Evolutionary conservation across 2,797 vertebrate species (phyloP).

Genomic region (Aeoliscus strigatus): DNA sequence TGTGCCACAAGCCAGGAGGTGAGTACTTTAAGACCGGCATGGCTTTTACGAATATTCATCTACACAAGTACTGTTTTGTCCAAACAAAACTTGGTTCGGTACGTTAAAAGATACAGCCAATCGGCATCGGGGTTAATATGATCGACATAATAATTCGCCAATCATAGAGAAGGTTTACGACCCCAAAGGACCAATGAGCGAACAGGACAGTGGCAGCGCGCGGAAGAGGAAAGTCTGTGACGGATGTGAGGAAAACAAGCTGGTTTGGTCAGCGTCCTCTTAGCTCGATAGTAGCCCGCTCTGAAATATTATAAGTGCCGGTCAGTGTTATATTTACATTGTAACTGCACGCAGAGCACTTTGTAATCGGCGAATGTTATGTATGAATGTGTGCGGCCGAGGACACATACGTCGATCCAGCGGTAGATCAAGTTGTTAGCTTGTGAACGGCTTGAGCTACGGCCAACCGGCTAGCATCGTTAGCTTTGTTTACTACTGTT

Average conservation of each 20-base stretch:
- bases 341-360: too few species aligned
- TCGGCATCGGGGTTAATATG: conserved; percentile 21
- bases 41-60: too few species aligned
- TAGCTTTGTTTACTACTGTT: too few species aligned
- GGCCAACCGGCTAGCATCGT: too few species aligned
- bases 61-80: background rate
- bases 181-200: conserved; percentile 54
- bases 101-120: conserved; percentile 55
- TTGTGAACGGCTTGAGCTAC: too few species aligned
- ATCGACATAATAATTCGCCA: conserved; percentile 51
- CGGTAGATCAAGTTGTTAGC: too few species aligned
- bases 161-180: conserved; percentile 18
- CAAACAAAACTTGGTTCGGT: conserved; percentile 20
- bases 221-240: conserved; percentile 78
- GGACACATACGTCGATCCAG: too few species aligned
- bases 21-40: background rate
- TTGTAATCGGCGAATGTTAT: too few species aligned
- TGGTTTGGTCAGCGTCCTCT: conserved; percentile 39
- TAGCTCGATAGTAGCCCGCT: too few species aligned
- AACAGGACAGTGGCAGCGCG: conserved; percentile 61
- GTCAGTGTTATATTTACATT: too few species aligned
- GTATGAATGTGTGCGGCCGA: too few species aligned
- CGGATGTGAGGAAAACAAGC: conserved; percentile 36
- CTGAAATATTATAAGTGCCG: too few species aligned
- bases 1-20: background rate